Evolutionary conservation across 2,113 vertebrate species (phyloP).

Genomic region (Nothocercus julius): DNA sequence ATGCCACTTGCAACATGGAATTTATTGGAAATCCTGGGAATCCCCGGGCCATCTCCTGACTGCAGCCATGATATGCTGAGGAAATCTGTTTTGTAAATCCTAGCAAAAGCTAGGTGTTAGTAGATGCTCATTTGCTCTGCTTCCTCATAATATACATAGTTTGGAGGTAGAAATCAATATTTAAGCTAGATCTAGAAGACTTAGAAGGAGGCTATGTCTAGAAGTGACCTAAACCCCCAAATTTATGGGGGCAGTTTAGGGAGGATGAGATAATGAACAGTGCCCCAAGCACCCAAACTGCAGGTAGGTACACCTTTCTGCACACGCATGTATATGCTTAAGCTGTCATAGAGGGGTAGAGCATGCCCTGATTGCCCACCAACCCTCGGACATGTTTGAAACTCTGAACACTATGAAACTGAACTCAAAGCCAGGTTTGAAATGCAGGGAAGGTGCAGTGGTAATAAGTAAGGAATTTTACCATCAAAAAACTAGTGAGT

Average conservation of each 20-base stretch:
- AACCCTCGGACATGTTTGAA: fast-evolving
- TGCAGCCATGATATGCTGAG: not conserved
- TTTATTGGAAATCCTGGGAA: not conserved
- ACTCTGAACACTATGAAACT: not conserved
- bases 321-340: not conserved
- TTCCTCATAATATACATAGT: not conserved
- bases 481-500: not conserved
- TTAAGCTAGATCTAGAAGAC: not conserved
- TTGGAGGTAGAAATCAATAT: not conserved
- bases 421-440: not conserved
- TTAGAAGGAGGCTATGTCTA: fast-evolving
- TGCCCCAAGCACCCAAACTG: not conserved
- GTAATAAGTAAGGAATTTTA: not conserved
- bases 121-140: not conserved
- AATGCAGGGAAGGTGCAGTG: not conserved
- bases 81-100: not conserved
- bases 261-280: fast-evolving
- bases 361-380: fast-evolving
- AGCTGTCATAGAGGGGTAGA: not conserved
- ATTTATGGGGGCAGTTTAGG: not conserved
- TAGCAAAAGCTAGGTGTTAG: not conserved
- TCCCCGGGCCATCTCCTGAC: not conserved
- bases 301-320: too few relatives aligned
- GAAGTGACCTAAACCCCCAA: fast-evolving
- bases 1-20: fast-evolving